Conservation (phyloP, 2,888 invertebrate species). For the Caenorhabditis drosophilae region DNA sequence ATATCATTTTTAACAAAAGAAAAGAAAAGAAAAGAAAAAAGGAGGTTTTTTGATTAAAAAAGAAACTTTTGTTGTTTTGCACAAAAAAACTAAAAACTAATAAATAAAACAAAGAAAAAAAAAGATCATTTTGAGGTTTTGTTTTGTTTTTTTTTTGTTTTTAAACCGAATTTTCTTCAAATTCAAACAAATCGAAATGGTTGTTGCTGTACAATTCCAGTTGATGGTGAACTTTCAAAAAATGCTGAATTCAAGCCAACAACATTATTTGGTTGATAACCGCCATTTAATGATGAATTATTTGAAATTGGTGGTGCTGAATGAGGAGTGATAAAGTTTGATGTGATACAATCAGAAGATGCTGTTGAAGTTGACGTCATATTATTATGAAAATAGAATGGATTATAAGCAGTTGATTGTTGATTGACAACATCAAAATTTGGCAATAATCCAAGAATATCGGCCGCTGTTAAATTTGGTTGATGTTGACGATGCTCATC, state of each 20-base stretch:
- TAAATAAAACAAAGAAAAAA: too few species aligned
- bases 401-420: constrained; percentile 10
- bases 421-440: constrained; percentile 20
- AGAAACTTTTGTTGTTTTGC: too few species aligned
- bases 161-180: too few species aligned
- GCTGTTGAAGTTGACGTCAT: neutral
- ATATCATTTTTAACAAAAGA: too few species aligned
- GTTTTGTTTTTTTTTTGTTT: too few species aligned
- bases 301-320: constrained; percentile 20
- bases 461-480: constrained; percentile 7
- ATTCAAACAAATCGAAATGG: constrained; percentile 30
- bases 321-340: constrained; percentile 13
- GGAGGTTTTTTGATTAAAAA: too few species aligned
- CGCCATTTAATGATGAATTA: neutral
- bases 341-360: neutral
- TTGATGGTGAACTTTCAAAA: constrained; percentile 24
- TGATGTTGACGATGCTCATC: neutral
- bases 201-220: constrained; percentile 23
- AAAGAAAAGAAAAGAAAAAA: too few species aligned
- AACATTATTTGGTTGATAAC: constrained; percentile 13
- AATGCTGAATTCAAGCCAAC: too few species aligned
- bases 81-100: too few species aligned
- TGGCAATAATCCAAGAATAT: constrained; percentile 23
- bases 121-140: too few species aligned
- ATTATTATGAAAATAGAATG: constrained; percentile 11